These are phyloP conservation scores for Atethmia centrago DNA, from an alignment of 2,888 invertebrate species.

Conservation along the genomic window DNA sequence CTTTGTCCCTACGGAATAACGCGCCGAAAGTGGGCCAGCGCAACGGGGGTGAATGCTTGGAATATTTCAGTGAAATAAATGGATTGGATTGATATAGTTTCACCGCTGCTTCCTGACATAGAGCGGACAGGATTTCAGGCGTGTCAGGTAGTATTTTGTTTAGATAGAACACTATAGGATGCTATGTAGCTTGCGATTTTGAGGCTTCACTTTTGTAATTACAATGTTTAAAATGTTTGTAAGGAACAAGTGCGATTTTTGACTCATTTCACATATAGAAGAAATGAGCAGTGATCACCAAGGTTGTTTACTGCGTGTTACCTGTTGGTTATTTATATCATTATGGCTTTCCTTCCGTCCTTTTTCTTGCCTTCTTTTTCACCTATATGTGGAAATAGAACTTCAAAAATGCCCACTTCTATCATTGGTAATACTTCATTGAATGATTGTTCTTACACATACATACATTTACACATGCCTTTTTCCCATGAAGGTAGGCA, in stretches of 20 bases:
- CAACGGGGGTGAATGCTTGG: slow-evolving; percentile 1
- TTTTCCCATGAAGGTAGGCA: too few relatives aligned
- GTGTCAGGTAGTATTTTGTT: neutral
- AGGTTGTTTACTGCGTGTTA: neutral
- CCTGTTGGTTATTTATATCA: neutral
- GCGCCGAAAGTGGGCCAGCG: slow-evolving; percentile 38
- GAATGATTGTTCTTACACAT: neutral
- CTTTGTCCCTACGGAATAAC: slow-evolving; percentile 47
- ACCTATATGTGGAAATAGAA: neutral
- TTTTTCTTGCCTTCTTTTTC: neutral
- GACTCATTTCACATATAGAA: neutral
- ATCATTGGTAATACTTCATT: neutral
- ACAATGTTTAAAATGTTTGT: neutral
- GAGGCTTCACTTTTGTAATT: neutral
- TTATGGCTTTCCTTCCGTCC: neutral
- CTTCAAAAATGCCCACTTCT: neutral
- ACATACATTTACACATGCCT: neutral
- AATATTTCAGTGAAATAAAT: slow-evolving; percentile 50
- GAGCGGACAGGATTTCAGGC: slow-evolving; percentile 1
- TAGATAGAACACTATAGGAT: neutral
- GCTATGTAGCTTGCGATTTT: too few relatives aligned
- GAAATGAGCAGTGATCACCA: neutral
- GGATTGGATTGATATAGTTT: slow-evolving; percentile 51
- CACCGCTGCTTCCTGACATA: neutral
- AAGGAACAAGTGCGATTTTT: neutral